Conservation (phyloP, 2,888 invertebrate genomes). For the Rhingia campestris region DNA sequence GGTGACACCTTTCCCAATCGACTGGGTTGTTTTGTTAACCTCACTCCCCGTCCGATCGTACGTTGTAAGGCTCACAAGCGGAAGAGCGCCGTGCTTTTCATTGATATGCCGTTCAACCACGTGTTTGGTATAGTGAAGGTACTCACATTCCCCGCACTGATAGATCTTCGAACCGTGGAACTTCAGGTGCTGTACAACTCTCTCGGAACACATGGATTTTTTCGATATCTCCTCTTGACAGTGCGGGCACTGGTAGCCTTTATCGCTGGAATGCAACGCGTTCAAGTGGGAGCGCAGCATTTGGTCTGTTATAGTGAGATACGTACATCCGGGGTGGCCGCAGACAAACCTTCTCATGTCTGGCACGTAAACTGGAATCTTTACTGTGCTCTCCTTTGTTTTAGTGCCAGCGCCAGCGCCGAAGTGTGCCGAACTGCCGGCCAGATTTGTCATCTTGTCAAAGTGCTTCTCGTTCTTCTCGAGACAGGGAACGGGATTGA, state of each 20-base stretch:
- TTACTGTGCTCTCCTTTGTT: conserved; percentile 33
- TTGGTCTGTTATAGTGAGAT: conserved; percentile 88
- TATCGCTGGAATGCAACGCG: conserved; percentile 87
- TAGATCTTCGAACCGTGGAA: conserved; percentile 89
- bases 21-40: conserved; percentile 57
- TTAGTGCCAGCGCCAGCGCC: conserved; percentile 76
- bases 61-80: conserved; percentile 75
- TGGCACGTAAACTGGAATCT: conserved; percentile 84
- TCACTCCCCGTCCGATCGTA: conserved; percentile 72
- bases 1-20: not conserved
- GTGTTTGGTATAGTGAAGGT: conserved; percentile 86
- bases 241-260: conserved; percentile 87
- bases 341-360: conserved; percentile 87
- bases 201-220: conserved; percentile 84
- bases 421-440: conserved; percentile 85
- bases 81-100: conserved; percentile 84
- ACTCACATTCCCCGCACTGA: conserved; percentile 88
- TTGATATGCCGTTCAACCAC: conserved; percentile 87
- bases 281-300: conserved; percentile 89
- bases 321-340: conserved; percentile 87
- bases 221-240: conserved; percentile 85
- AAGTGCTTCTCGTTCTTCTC: conserved; percentile 91
- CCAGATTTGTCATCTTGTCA: conserved; percentile 92
- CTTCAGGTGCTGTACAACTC: conserved; percentile 88
- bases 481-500: conserved; percentile 92